Evolutionary conservation across 2,113 vertebrate species (phyloP).

Genomic region (Ictalurus punctatus): DNA sequence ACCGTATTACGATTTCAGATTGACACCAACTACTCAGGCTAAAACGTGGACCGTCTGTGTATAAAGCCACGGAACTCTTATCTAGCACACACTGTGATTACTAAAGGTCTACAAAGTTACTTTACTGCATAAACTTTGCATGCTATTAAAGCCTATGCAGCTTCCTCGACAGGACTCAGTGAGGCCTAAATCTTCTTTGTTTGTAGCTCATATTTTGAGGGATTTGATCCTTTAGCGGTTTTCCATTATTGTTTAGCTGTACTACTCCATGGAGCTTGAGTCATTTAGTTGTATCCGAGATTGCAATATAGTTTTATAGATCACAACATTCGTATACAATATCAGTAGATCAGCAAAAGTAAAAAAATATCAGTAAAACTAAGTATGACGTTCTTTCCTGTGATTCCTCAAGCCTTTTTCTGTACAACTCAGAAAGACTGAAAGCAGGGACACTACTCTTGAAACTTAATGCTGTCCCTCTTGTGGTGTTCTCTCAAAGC

Average conservation of each 20-base stretch:
- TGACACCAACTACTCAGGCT: not conserved
- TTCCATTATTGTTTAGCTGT: not conserved
- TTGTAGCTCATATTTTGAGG: not conserved
- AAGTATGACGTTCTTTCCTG: not conserved
- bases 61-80: not conserved
- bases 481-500: not conserved
- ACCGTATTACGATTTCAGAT: not conserved
- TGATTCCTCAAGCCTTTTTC: not conserved
- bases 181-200: not conserved
- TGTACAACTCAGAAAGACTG: not conserved
- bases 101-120: not conserved
- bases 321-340: not conserved
- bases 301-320: not conserved
- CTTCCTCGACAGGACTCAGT: not conserved
- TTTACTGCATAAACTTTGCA: not conserved
- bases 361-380: not conserved
- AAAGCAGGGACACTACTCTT: not conserved
- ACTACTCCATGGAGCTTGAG: not conserved
- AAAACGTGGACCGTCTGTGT: no score
- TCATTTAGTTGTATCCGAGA: not conserved
- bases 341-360: no score
- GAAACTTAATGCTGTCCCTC: not conserved
- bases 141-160: not conserved
- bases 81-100: not conserved
- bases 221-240: not conserved